Evolutionary conservation across 2,113 vertebrate species (phyloP).

Genomic region (Triplophysa tibetana): DNA sequence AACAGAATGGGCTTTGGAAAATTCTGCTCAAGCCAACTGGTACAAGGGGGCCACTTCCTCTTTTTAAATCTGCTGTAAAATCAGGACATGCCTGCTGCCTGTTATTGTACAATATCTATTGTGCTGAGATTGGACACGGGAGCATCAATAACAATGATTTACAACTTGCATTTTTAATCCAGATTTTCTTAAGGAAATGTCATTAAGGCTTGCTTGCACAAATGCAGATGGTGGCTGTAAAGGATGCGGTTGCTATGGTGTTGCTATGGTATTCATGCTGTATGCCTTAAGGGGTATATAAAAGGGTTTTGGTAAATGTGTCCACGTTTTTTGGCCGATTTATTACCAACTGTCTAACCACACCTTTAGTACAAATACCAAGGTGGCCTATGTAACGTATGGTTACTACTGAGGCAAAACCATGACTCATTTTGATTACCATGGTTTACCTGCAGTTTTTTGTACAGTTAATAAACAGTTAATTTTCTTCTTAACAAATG

Average conservation of each 20-base stretch:
- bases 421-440: too few relatives aligned
- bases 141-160: background rate
- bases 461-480: too few relatives aligned
- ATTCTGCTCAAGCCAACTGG: slow-evolving; percentile 22
- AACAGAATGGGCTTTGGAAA: slow-evolving; percentile 51
- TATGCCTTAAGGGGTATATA: background rate
- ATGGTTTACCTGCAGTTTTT: too few relatives aligned
- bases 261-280: background rate
- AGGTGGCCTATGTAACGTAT: too few relatives aligned
- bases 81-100: slow-evolving; percentile 30
- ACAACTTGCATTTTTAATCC: background rate
- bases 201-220: too few relatives aligned
- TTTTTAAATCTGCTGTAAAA: slow-evolving; percentile 4
- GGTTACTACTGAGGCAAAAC: too few relatives aligned
- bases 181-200: background rate
- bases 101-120: slow-evolving; percentile 5
- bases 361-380: too few relatives aligned
- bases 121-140: background rate
- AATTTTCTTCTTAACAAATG: too few relatives aligned
- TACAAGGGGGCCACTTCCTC: slow-evolving; percentile 33
- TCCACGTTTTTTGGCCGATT: too few relatives aligned
- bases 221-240: too few relatives aligned
- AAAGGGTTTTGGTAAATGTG: too few relatives aligned
- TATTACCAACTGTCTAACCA: too few relatives aligned
- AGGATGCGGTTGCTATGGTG: background rate